These are phyloP conservation scores for Heteractis magnifica DNA, from an alignment of 92 coral and sea anemone species.

Conservation along the genomic window DNA sequence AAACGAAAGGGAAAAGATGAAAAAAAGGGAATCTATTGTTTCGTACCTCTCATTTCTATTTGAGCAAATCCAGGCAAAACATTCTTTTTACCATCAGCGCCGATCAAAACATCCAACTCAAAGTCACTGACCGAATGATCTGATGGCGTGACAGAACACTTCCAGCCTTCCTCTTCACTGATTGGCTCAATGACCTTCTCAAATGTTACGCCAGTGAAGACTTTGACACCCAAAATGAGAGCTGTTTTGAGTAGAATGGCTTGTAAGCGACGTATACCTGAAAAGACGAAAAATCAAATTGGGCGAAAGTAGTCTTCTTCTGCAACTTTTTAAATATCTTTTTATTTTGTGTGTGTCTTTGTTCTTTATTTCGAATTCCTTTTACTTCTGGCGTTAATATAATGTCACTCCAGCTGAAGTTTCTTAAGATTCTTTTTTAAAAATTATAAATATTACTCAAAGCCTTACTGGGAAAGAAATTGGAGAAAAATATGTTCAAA, in stretches of 20 bases:
- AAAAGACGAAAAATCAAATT: not conserved
- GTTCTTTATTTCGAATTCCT: too few species aligned
- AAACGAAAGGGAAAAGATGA: not conserved
- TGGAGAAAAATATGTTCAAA: too few species aligned
- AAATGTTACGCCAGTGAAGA: conserved; percentile 90
- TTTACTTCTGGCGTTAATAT: too few species aligned
- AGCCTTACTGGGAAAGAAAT: too few species aligned
- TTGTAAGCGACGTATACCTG: conserved; percentile 89
- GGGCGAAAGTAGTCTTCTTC: not conserved
- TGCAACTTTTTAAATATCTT: not conserved
- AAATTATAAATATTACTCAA: too few species aligned
- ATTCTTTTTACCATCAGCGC: conserved; percentile 97
- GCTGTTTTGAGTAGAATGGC: conserved; percentile 87
- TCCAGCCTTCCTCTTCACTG: conserved; percentile 86
- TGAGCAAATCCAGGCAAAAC: conserved; percentile 89
- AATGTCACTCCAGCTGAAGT: too few species aligned
- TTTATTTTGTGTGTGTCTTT: too few species aligned
- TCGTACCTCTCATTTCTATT: conserved; percentile 96
- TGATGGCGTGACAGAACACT: conserved; percentile 79
- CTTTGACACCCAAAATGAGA: conserved; percentile 84
- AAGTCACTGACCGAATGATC: conserved; percentile 70
- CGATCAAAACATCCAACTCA: conserved; percentile 84
- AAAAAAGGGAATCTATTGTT: not conserved
- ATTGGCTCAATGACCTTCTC: conserved; percentile 85
- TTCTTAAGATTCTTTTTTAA: too few species aligned